Percentiles rank a stretch among this genome's conserved stretches.
These are phyloP conservation scores for Empis stercorea DNA, from an alignment of 2,888 invertebrate species.

Conservation along the genomic window DNA sequence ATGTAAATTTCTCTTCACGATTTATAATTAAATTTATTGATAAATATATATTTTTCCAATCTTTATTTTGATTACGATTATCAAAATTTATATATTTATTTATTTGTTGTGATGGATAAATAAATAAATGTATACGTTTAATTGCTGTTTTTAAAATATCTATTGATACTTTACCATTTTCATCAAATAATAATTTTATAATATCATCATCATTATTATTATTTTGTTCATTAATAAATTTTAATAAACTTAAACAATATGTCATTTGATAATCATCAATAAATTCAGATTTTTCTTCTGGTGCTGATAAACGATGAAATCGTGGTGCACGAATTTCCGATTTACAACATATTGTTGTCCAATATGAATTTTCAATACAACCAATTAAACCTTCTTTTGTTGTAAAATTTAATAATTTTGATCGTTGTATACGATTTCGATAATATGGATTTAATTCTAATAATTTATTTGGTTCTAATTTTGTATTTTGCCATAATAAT, in stretches of 20 bases:
- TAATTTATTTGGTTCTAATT: conserved; percentile 18
- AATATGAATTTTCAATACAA: conserved; percentile 28
- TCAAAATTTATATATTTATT: neutral
- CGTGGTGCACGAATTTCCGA: conserved; percentile 52
- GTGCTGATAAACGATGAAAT: conserved; percentile 34
- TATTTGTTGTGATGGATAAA: neutral
- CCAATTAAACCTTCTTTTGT: conserved; percentile 38
- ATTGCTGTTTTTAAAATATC: conserved; percentile 55
- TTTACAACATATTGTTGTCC: conserved; percentile 25
- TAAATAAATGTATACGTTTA: conserved; percentile 44
- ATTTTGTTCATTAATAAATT: no score
- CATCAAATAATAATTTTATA: conserved; percentile 30
- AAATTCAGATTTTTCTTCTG: conserved; percentile 26
- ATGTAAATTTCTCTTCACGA: neutral
- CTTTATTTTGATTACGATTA: neutral
- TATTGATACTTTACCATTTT: conserved; percentile 41
- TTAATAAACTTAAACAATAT: conserved; percentile 59
- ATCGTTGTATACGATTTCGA: conserved; percentile 27
- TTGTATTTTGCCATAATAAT: conserved; percentile 51
- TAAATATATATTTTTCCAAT: neutral
- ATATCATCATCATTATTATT: no score
- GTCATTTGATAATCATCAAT: conserved; percentile 58
- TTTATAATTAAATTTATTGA: neutral
- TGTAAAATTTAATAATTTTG: conserved; percentile 33
- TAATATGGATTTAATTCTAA: conserved; percentile 6